A percentile compares a stretch with the other conserved stretches of the same genome.
Conservation (phyloP, 1,140 invertebrate genomes). For the Phymorhynchus buccinoides region DNA sequence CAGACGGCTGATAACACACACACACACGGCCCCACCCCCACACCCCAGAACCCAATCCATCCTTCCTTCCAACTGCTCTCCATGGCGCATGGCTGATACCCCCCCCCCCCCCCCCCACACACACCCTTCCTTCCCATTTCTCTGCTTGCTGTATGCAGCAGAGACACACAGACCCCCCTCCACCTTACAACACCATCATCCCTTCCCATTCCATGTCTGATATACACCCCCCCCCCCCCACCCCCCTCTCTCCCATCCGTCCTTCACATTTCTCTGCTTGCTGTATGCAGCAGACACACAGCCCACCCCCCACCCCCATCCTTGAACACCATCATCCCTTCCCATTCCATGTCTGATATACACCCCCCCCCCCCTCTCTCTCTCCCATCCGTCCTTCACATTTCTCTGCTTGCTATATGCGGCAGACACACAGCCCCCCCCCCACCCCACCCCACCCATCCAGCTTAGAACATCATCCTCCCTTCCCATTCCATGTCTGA, state of each 20-base stretch:
- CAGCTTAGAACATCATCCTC: not conserved
- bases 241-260: not conserved
- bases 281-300: not conserved
- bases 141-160: not conserved
- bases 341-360: too few species aligned
- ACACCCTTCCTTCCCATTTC: too few species aligned
- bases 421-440: not conserved
- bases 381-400: not conserved
- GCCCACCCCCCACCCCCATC: not conserved
- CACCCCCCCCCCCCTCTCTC: not conserved
- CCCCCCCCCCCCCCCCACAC: too few species aligned
- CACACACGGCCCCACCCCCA: too few species aligned
- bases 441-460: not conserved
- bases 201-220: too few species aligned
- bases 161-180: not conserved
- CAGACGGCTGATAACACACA: too few species aligned
- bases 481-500: too few species aligned
- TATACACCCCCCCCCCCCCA: not conserved
- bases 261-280: too few species aligned
- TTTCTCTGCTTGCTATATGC: not conserved
- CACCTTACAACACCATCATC: not conserved
- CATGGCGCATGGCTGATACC: too few species aligned
- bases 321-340: not conserved
- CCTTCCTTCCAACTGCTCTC: too few species aligned
- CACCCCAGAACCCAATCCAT: too few species aligned